Evolutionary conservation across 2,888 invertebrate genomes (phyloP).

Genomic region (Apamea monoglypha): DNA sequence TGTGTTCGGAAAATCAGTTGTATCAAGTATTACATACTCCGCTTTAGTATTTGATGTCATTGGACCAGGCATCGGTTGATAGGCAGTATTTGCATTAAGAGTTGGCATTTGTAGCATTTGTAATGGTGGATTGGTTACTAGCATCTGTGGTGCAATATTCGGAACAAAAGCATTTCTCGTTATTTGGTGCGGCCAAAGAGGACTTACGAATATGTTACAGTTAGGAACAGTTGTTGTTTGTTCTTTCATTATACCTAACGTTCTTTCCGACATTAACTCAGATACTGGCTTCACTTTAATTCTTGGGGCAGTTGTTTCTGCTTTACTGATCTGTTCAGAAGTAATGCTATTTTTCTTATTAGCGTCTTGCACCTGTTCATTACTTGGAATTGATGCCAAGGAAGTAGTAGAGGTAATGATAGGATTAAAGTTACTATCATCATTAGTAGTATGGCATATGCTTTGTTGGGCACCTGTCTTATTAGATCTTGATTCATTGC

Average conservation of each 20-base stretch:
- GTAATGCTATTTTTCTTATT: conserved; percentile 2
- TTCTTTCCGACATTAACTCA: conserved; percentile 80
- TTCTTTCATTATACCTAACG: conserved; percentile 66
- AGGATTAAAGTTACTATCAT: conserved; percentile 68
- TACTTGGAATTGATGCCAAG: conserved; percentile 69
- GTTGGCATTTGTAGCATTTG: conserved; percentile 35
- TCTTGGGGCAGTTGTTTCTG: conserved; percentile 69
- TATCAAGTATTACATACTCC: conserved; percentile 74
- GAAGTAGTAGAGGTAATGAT: conserved; percentile 82
- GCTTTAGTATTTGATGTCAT: conserved; percentile 12
- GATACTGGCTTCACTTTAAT: conserved; percentile 85
- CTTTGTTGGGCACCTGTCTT: conserved; percentile 31
- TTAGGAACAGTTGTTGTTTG: conserved; percentile 25
- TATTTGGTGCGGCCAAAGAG: conserved; percentile 39
- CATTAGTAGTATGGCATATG: conserved; percentile 20
- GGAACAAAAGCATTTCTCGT: conserved; percentile 36
- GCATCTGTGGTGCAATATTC: conserved; percentile 23
- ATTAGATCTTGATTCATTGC: conserved; percentile 48
- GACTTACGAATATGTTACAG: conserved; percentile 27
- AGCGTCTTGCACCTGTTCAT: conserved; percentile 37
- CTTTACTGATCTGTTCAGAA: conserved; percentile 1
- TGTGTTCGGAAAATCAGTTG: conserved; percentile 80
- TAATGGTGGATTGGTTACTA: conserved; percentile 26
- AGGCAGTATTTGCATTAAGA: conserved; percentile 12
- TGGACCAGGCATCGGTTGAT: conserved; percentile 24